phyloP scores from a whole-genome alignment of 2,797 vertebrate species.

The Takifugu rubripes region DNA sequence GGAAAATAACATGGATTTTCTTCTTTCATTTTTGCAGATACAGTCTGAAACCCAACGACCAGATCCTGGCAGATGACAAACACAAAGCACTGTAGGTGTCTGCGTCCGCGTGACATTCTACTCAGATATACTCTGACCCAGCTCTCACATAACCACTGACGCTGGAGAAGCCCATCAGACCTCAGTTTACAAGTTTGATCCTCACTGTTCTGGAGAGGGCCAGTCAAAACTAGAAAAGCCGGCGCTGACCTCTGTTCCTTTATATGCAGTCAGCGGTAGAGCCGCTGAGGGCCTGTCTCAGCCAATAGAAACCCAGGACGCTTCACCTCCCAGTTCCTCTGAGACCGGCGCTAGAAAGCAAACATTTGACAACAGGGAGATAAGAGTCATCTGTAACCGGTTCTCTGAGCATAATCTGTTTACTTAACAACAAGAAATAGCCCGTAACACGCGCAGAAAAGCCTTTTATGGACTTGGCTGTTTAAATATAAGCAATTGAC shows the following conservation, averaged over 20 bases:
- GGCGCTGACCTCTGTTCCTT: conserved; percentile 39
- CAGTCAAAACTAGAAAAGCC: conserved; percentile 57
- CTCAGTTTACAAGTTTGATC: conserved; percentile 13
- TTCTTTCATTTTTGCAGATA: conserved; percentile 73
- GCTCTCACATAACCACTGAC: background rate
- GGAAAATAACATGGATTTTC: background rate
- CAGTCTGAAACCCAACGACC: conserved; percentile 88
- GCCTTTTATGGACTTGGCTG: too few relatives aligned
- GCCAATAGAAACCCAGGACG: conserved; percentile 58
- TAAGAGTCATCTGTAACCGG: conserved; percentile 30
- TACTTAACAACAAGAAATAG: background rate
- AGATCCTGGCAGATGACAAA: conserved; percentile 96
- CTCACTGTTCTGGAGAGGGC: conserved; percentile 32
- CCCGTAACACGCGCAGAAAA: background rate
- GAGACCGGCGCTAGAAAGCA: conserved; percentile 54
- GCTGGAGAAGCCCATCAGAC: background rate
- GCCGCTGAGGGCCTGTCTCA: conserved; percentile 16
- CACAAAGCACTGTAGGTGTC: conserved; percentile 92
- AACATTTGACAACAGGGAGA: conserved; percentile 61
- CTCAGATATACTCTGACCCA: conserved; percentile 3
- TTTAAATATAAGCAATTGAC: too few relatives aligned
- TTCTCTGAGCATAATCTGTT: conserved; percentile 4
- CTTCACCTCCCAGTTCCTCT: conserved; percentile 58
- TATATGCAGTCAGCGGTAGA: conserved; percentile 41
- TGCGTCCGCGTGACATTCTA: conserved; percentile 9